phyloP scores from a whole-genome alignment of 2,113 vertebrate species.

The Nicator chloris region DNA sequence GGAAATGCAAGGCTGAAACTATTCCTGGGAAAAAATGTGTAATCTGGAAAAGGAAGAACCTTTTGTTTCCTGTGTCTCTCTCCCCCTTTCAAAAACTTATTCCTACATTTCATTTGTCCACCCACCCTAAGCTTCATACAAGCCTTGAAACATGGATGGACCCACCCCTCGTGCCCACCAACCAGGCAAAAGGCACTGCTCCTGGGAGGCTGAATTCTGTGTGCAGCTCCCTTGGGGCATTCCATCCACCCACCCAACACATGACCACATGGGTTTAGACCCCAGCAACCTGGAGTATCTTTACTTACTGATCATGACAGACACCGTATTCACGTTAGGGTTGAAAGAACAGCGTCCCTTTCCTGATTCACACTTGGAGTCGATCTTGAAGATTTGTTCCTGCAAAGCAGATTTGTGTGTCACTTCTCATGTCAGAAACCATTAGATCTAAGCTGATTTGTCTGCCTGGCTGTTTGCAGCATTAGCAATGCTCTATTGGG shows the following conservation, averaged over 20 bases:
- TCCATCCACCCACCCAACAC: background rate
- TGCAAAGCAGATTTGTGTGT: slow-evolving; percentile 64
- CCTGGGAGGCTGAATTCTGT: background rate
- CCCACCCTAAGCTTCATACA: background rate
- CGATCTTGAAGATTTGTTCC: slow-evolving; percentile 92
- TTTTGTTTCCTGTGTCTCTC: background rate
- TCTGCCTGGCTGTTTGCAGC: background rate
- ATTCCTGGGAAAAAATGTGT: slow-evolving; percentile 18
- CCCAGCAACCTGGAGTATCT: background rate
- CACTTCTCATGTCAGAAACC: background rate
- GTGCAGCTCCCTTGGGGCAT: background rate
- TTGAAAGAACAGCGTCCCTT: slow-evolving; percentile 98
- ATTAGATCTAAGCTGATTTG: background rate
- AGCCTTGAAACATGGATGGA: background rate
- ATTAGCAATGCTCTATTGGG: background rate
- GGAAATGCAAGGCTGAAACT: background rate
- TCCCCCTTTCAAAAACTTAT: background rate
- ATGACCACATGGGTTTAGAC: background rate
- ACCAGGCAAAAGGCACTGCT: background rate
- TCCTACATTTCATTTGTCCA: background rate
- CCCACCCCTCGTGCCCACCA: background rate
- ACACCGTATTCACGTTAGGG: slow-evolving; percentile 92
- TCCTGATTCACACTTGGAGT: slow-evolving; percentile 91
- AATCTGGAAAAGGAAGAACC: background rate
- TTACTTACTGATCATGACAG: slow-evolving; percentile 98